Evolutionary conservation across 1,140 invertebrate genomes (phyloP).

Genomic region (Lasioglossum albipes): DNA sequence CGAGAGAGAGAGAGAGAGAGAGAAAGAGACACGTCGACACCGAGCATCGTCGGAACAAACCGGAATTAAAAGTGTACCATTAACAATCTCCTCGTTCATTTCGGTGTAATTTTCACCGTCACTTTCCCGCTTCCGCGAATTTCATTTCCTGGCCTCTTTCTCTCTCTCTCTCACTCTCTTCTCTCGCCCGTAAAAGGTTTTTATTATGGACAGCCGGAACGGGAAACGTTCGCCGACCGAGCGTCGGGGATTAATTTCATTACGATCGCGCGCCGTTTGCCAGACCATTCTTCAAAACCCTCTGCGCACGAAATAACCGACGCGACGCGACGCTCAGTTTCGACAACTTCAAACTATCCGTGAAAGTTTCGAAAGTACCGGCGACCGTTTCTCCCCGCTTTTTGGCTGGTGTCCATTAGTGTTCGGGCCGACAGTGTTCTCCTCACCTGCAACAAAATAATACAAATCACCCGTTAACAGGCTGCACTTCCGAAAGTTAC

Average conservation of each 20-base stretch:
- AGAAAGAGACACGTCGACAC: no score
- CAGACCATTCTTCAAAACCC: conserved; percentile 10
- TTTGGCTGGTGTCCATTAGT: conserved; percentile 31
- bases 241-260: not conserved
- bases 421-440: not conserved
- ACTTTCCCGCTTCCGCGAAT: not conserved
- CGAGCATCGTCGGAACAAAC: not conserved
- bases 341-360: not conserved
- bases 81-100: not conserved
- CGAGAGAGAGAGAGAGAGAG: no score
- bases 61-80: conserved; percentile 1
- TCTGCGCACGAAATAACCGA: not conserved
- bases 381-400: conserved; percentile 31
- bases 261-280: not conserved
- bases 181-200: not conserved
- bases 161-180: no score
- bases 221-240: not conserved
- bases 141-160: not conserved
- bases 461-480: conserved; percentile 8
- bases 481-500: not conserved
- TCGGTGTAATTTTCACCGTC: not conserved
- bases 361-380: conserved; percentile 45
- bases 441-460: not conserved
- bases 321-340: no score
- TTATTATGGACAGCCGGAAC: not conserved